Conservation (phyloP, 2,113 vertebrate genomes). For the Lynx canadensis region DNA sequence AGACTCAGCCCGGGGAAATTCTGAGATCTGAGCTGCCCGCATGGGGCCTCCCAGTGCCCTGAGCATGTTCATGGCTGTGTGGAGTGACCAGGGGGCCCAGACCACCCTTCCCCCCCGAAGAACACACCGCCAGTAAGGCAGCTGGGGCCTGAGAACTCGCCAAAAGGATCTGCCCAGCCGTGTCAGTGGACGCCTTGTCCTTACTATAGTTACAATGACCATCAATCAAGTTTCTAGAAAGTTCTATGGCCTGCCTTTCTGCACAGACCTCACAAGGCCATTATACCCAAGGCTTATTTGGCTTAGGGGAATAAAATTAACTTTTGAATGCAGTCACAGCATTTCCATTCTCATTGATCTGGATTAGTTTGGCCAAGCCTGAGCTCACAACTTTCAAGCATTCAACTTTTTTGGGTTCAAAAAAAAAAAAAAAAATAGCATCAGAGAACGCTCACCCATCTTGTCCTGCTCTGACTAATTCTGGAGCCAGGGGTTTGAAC, state of each 20-base stretch:
- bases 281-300: neutral
- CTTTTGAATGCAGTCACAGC: neutral
- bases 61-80: fast-evolving
- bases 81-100: fast-evolving
- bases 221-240: neutral
- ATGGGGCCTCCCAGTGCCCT: fast-evolving
- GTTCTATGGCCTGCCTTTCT: neutral
- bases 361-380: neutral
- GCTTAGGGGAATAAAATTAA: neutral
- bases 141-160: neutral
- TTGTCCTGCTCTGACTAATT: neutral
- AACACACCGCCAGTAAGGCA: fast-evolving
- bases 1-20: neutral
- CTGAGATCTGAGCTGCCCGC: neutral
- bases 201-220: fast-evolving
- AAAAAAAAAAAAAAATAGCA: neutral
- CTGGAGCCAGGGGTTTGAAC: neutral
- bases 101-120: neutral
- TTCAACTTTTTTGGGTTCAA: neutral
- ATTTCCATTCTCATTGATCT: neutral
- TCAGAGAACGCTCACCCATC: fast-evolving
- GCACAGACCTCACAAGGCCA: neutral
- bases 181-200: fast-evolving
- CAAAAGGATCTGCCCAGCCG: fast-evolving
- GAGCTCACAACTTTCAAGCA: neutral